Conservation (phyloP, 2,888 invertebrate species). For the Drosophila rellima region DNA sequence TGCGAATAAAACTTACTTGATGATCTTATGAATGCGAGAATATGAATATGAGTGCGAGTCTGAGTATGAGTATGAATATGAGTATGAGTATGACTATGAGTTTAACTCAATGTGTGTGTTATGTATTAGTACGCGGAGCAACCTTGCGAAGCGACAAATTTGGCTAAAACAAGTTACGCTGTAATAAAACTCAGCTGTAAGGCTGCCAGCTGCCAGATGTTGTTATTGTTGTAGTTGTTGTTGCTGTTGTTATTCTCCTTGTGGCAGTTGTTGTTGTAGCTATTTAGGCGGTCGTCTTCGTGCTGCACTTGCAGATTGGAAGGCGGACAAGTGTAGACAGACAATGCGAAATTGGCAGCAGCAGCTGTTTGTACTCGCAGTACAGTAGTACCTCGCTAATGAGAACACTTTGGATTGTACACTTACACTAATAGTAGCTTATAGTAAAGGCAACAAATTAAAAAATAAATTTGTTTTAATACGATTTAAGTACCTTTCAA, state of each 20-base stretch:
- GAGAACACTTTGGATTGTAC: background rate
- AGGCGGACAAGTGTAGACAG: slow-evolving; percentile 63
- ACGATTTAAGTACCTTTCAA: too few relatives aligned
- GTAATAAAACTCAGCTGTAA: slow-evolving; percentile 34
- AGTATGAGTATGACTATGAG: slow-evolving; percentile 14
- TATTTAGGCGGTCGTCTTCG: slow-evolving; percentile 22
- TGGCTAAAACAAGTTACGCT: slow-evolving; percentile 66
- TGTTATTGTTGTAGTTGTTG: slow-evolving; percentile 10
- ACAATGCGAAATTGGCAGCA: slow-evolving; percentile 12
- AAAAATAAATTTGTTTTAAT: background rate
- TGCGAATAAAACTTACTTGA: slow-evolving; percentile 31
- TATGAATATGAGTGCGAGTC: slow-evolving; percentile 7
- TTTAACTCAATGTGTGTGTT: slow-evolving; percentile 7
- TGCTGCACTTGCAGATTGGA: slow-evolving; percentile 42
- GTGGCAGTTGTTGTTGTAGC: slow-evolving; percentile 7
- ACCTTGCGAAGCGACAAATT: slow-evolving; percentile 73
- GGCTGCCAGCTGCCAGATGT: slow-evolving; percentile 42
- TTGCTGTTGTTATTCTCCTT: slow-evolving; percentile 8
- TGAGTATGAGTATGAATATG: slow-evolving; percentile 7
- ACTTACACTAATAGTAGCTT: background rate
- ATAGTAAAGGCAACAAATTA: background rate
- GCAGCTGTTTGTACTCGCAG: background rate
- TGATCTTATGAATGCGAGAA: slow-evolving; percentile 31
- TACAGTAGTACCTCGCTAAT: slow-evolving; percentile 1
- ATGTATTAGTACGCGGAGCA: slow-evolving; percentile 42